phyloP scores from a whole-genome alignment of 2,797 vertebrate species.

The Hydrocynus forskahlii region DNA sequence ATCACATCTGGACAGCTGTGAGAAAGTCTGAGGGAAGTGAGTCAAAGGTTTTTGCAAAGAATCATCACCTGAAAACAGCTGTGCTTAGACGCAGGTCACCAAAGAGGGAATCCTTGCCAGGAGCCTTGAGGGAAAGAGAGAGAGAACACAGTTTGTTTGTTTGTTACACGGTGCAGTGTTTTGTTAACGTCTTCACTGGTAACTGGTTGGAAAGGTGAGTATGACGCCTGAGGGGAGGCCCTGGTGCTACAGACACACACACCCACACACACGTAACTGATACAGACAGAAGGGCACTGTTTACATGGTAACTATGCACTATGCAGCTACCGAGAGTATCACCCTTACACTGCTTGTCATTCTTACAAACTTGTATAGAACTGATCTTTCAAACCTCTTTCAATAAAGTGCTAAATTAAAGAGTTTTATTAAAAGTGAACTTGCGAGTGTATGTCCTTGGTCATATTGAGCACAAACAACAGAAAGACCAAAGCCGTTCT shows the following conservation, averaged over 20 bases:
- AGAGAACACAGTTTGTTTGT: neutral
- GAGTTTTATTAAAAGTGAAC: too few species aligned
- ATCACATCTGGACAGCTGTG: slow-evolving; percentile 28
- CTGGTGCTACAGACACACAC: neutral
- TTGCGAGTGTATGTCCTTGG: too few species aligned
- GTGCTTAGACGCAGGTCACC: slow-evolving; percentile 33
- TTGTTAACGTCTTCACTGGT: slow-evolving; percentile 26
- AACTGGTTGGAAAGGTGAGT: slow-evolving; percentile 5
- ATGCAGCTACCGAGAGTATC: too few species aligned
- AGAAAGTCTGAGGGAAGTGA: slow-evolving; percentile 3
- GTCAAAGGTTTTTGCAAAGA: slow-evolving; percentile 8
- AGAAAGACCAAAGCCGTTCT: too few species aligned
- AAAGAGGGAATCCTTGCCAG: slow-evolving; percentile 23
- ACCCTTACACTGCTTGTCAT: too few species aligned
- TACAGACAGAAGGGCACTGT: neutral
- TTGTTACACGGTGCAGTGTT: neutral
- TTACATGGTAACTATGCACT: slow-evolving; percentile 18
- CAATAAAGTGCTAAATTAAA: too few species aligned
- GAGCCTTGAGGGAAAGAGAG: neutral
- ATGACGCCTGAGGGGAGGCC: neutral
- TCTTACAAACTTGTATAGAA: too few species aligned
- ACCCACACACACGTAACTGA: neutral
- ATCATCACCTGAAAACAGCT: slow-evolving; percentile 29
- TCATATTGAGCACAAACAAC: too few species aligned
- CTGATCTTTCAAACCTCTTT: too few species aligned